Evolutionary conservation across 1,140 invertebrate genomes (phyloP), one percentile per base, ranked within the genome.

Genomic region (Diorhabda elongata): DNA sequence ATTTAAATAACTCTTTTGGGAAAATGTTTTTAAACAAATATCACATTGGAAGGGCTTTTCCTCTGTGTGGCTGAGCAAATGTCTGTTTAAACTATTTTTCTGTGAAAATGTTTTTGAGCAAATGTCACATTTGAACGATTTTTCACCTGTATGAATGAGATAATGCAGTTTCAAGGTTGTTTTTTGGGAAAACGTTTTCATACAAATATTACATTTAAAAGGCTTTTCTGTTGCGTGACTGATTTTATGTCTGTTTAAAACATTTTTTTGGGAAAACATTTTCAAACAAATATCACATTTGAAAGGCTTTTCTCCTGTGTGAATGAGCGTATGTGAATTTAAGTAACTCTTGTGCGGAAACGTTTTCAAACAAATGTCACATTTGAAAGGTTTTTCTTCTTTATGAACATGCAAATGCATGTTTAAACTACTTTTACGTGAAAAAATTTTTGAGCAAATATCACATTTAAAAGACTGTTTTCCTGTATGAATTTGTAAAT

Each of bases 321-420:
- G 26, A 26, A 26, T 26, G 26, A 26, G 26, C 26, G 6, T 85
- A 52, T 52, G 45, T 2, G 5, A 6, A 5, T 52, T 9, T 52
- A 52, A 52, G 8, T 52, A 9, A 52, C 5, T 9, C 45, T 52
- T 52, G 5, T 52, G 45, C 1, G 45, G 5, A 52, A 52, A 52
- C 2, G 5, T 5, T 52, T 52, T 52, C 45, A 52, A 52, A 52
- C 45, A 52, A 52, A 52, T 52, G 5, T 52, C 45, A 52, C 45
- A 52, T 52, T 52, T 52, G 8, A 52, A 52, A 52, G 45, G 45
- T 2, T 52, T 52, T 9, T 52, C 45, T 9, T 9, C 45, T 6
- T 5, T 52, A 9, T 52, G 45, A 5, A 52, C 45, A 6, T 52
- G 45, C 45, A 1, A 6, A 52, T 52, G 45, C 45, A 5, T 52